Percentiles rank a stretch among this genome's conserved stretches.
phyloP scores from a whole-genome alignment of 2,888 invertebrate genomes.

The Ophion ventricosus region DNA sequence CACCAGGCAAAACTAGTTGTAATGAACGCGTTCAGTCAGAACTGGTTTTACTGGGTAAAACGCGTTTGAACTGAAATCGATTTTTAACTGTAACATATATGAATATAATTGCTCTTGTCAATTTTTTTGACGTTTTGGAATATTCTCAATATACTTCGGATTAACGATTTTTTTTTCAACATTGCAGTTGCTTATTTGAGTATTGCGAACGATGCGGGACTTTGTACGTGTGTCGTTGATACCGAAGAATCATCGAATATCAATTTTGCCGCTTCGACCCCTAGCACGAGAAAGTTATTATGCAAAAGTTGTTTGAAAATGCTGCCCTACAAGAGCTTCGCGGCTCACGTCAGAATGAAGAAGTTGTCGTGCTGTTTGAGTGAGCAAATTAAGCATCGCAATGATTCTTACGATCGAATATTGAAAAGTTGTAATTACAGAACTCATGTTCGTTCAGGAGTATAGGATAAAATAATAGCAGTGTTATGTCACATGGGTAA shows the following conservation, averaged over 20 bases:
- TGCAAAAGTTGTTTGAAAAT: conserved; percentile 77
- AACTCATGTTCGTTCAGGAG: too few species aligned
- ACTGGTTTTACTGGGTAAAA: too few species aligned
- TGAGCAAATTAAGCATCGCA: conserved; percentile 63
- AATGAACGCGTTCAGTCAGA: too few species aligned
- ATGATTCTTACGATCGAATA: background rate
- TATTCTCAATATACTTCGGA: background rate
- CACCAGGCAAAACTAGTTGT: too few species aligned
- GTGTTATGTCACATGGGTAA: too few species aligned
- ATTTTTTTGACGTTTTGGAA: background rate
- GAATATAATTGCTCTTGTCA: background rate
- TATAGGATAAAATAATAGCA: too few species aligned
- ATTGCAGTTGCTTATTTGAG: conserved; percentile 74
- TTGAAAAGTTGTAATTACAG: background rate
- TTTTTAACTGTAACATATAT: too few species aligned
- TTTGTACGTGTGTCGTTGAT: conserved; percentile 73
- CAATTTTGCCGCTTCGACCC: conserved; percentile 69
- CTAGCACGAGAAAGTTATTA: conserved; percentile 71
- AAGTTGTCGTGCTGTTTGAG: conserved; percentile 75
- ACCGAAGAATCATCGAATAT: conserved; percentile 48
- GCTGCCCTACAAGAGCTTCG: conserved; percentile 73
- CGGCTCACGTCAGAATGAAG: conserved; percentile 74
- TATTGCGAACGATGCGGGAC: conserved; percentile 73
- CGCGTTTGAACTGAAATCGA: too few species aligned
- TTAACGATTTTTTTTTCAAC: background rate